Evolutionary conservation across 2,113 vertebrate genomes (phyloP).

Genomic region (Tapirus terrestris): DNA sequence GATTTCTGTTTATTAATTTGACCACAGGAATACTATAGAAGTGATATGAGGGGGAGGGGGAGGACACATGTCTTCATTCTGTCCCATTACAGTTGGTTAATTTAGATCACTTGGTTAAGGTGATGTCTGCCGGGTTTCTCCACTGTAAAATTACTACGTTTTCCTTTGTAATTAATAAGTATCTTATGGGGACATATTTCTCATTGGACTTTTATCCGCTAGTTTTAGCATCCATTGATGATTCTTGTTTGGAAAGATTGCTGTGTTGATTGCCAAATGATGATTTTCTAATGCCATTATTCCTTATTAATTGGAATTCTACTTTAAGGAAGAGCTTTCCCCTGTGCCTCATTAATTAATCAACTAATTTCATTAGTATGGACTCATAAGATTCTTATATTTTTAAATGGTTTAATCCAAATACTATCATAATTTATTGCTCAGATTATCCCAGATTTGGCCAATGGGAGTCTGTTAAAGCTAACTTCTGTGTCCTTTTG

Average conservation of each 20-base stretch:
- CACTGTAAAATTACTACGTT: not conserved
- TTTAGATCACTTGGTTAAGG: not conserved
- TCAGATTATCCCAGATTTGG: not conserved
- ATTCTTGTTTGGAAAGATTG: not conserved
- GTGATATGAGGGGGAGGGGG: not conserved
- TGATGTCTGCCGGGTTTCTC: not conserved
- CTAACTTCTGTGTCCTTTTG: not conserved
- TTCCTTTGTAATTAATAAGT: slow-evolving; percentile 1
- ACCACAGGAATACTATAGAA: not conserved
- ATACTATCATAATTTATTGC: not conserved
- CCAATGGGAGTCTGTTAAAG: not conserved
- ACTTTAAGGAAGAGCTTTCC: not conserved
- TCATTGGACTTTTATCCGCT: not conserved
- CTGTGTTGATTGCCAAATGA: not conserved
- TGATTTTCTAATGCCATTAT: not conserved
- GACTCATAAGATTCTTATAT: not conserved
- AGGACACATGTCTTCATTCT: not conserved
- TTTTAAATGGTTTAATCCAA: not conserved
- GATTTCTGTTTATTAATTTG: no score
- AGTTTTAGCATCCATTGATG: not conserved
- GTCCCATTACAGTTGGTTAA: not conserved
- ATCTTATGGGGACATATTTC: not conserved
- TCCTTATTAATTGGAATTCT: not conserved
- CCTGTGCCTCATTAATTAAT: not conserved
- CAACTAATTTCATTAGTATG: not conserved